Percentiles rank a stretch among this genome's conserved stretches.
phyloP scores from a whole-genome alignment of 1,140 invertebrate genomes.

The Drosophila insularis region DNA sequence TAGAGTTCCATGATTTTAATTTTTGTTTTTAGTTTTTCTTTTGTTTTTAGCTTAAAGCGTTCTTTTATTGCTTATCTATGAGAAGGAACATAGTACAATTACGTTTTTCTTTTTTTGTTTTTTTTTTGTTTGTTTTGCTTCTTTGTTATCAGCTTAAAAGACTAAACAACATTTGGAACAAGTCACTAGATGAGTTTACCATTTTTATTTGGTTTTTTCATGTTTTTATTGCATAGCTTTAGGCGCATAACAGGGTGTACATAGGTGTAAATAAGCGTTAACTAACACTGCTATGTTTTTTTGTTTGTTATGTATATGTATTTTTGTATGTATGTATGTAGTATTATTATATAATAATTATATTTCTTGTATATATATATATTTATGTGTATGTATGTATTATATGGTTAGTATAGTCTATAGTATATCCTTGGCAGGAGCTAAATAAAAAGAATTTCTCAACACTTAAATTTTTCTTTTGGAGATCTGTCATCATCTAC shows the following conservation, averaged over 20 bases:
- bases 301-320: too few relatives aligned
- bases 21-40: constrained; percentile 13
- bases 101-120: constrained; percentile 30
- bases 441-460: neutral
- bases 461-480: neutral
- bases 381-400: constrained; percentile 28
- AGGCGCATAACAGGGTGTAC: constrained; percentile 45
- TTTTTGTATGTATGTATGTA: constrained; percentile 28
- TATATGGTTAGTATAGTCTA: constrained; percentile 8
- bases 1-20: constrained; percentile 58
- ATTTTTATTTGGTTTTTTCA: constrained; percentile 16
- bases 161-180: constrained; percentile 76
- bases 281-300: constrained; percentile 51
- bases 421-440: constrained; percentile 7
- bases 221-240: constrained; percentile 46
- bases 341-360: constrained; percentile 11
- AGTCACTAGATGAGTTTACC: constrained; percentile 65
- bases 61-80: constrained; percentile 76
- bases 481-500: neutral
- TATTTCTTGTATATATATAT: neutral
- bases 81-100: constrained; percentile 77
- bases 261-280: constrained; percentile 63
- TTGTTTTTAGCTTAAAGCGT: constrained; percentile 62
- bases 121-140: constrained; percentile 28
- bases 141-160: constrained; percentile 52